These are phyloP conservation scores for Eubasilissa splendida DNA, from an alignment of 2,888 invertebrate genomes.

Conservation along the genomic window DNA sequence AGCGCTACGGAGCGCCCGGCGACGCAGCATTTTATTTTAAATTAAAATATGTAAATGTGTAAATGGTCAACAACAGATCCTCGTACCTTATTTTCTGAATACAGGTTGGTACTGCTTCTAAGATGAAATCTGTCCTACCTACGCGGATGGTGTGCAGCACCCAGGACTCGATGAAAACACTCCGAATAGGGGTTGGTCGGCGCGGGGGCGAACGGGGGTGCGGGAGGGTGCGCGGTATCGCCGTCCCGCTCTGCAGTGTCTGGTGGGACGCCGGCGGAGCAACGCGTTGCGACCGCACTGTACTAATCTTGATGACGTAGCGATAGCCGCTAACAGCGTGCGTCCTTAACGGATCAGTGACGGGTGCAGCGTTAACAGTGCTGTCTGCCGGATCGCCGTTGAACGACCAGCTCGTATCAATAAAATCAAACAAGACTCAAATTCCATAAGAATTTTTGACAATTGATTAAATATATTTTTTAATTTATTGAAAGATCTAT, in stretches of 20 bases:
- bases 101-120: not conserved
- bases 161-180: not conserved
- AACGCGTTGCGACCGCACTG: slow-evolving; percentile 43
- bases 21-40: too few species aligned
- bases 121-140: slow-evolving; percentile 12
- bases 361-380: not conserved
- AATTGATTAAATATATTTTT: too few species aligned
- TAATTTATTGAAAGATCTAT: too few species aligned
- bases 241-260: slow-evolving; percentile 49
- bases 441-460: too few species aligned
- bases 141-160: not conserved
- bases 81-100: too few species aligned
- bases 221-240: slow-evolving; percentile 5
- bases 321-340: not conserved
- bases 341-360: not conserved
- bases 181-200: slow-evolving; percentile 1
- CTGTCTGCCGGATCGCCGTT: too few species aligned
- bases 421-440: too few species aligned
- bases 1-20: too few species aligned
- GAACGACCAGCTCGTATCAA: too few species aligned
- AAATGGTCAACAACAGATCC: too few species aligned
- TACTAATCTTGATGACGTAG: slow-evolving; percentile 6
- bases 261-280: slow-evolving; percentile 49
- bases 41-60: too few species aligned
- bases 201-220: not conserved